Percentiles rank a stretch among this genome's conserved stretches.
These are phyloP conservation scores for Colletes collaris DNA, from an alignment of 2,888 invertebrate species.

Conservation along the genomic window DNA sequence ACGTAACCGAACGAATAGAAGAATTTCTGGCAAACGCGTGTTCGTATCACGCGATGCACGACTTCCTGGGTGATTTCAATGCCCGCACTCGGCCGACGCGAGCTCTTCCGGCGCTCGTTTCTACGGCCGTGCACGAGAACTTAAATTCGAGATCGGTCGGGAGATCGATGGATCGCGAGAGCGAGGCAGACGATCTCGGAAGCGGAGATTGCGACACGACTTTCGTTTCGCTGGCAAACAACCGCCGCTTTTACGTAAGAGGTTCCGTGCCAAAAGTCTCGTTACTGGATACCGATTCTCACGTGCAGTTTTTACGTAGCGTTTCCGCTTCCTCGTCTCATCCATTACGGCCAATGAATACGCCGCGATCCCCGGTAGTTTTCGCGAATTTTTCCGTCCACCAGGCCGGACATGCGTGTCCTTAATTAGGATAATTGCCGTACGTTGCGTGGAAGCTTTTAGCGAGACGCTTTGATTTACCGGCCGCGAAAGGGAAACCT, in stretches of 20 bases:
- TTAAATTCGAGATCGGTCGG: slow-evolving; percentile 11
- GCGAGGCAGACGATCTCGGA: slow-evolving; percentile 42
- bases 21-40: background rate
- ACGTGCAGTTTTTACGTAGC: slow-evolving; percentile 27
- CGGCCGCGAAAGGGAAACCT: too few species aligned
- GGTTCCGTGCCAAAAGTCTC: slow-evolving; percentile 59
- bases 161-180: slow-evolving; percentile 23
- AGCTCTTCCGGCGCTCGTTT: background rate
- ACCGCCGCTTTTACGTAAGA: slow-evolving; percentile 56
- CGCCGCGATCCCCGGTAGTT: background rate
- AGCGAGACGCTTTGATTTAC: too few species aligned
- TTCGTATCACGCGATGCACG: slow-evolving; percentile 2
- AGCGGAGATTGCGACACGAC: slow-evolving; percentile 42
- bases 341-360: background rate
- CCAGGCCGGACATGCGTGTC: background rate
- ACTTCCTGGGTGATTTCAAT: slow-evolving; percentile 20
- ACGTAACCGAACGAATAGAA: background rate
- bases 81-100: slow-evolving; percentile 1
- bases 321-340: slow-evolving; percentile 63
- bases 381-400: background rate
- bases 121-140: too few species aligned
- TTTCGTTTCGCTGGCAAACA: slow-evolving; percentile 59
- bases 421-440: background rate
- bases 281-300: slow-evolving; percentile 47
- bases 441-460: background rate